Evolutionary conservation across 2,797 vertebrate genomes (phyloP), one percentile per base, ranked within the genome.

Genomic region (Rhinogobio ventralis): DNA sequence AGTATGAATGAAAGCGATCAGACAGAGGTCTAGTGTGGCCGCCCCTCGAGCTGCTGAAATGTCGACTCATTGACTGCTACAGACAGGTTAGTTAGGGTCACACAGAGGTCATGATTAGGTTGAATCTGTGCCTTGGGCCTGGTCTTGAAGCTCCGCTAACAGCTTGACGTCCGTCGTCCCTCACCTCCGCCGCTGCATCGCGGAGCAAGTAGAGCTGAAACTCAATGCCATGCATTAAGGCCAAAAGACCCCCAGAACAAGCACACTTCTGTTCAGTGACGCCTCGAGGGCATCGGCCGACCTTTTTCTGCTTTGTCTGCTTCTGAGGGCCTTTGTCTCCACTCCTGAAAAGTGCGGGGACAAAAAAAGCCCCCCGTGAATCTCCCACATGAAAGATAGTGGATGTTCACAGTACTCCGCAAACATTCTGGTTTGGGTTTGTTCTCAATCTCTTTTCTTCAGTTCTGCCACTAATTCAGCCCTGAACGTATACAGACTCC

Each of bases 171-270:
- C 72, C 46, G 33, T 23, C 53, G 17, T n/a, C 79, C 33, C 25
- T 17, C 17, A 67, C 13, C 80, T 51, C 39, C 73, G n/a, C 28
- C 23, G 51, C 57, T 28, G 7, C 62, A 28, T 82, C 36, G 57
- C 19, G 68, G 42, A 86, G 20, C 36, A 83, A 86, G 68, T 87
- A 46, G 82, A 84, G 60, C 86, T 87, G 86, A 87, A 79, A 78
- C 13, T 46, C 51, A 78, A 17, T 67, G 30, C 15, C 51, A 7
- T n/a, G n/a, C n/a, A n/a, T 79, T 85, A 71, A 42, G 51, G 74
- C 51, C 64, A 75, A 25, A n/a, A 67, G 36, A 53, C 69, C 60
- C 72, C 60, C 46, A 33, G n/a, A 73, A 74, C 46, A 51, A 53
- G 17, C 45, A 20, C 85, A 51, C n/a, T n/a, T 36, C 53, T 79